A percentile compares a stretch with the other conserved stretches of the same genome.
phyloP scores from a whole-genome alignment of 2,797 vertebrate genomes.

The Mormyrus proboscirostris region DNA sequence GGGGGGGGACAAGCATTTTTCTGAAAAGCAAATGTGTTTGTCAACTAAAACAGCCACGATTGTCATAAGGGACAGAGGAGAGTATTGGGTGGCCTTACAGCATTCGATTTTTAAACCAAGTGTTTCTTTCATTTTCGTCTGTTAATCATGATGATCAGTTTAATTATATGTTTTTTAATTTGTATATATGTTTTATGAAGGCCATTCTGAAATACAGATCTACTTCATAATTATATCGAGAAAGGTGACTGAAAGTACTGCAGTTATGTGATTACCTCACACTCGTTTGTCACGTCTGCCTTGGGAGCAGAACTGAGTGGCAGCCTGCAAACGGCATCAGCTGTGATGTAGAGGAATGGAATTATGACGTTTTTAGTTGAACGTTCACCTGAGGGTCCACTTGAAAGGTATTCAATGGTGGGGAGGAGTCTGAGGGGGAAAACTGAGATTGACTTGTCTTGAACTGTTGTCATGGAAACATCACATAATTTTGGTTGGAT shows the following conservation, averaged over 20 bases:
- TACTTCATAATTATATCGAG: not conserved
- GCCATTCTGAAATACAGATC: not conserved
- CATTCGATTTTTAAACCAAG: not conserved
- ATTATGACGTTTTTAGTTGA: not conserved
- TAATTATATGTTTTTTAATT: slow-evolving; percentile 7
- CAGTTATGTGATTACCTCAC: not conserved
- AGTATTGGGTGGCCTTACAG: not conserved
- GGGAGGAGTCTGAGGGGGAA: not conserved
- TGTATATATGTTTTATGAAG: not conserved
- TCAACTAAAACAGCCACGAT: not conserved
- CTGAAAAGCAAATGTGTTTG: not conserved
- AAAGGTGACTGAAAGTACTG: not conserved
- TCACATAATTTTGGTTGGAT: not conserved
- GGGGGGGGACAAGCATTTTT: not conserved
- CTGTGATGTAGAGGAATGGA: not conserved
- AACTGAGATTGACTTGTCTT: not conserved
- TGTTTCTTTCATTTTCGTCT: not conserved
- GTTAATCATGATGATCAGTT: slow-evolving; percentile 19
- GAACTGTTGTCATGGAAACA: slow-evolving; percentile 46
- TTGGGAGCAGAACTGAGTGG: not conserved
- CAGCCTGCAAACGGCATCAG: not conserved
- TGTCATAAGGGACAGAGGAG: not conserved
- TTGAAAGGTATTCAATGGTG: not conserved
- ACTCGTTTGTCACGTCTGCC: not conserved
- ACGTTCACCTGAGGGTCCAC: not conserved